Evolutionary conservation across 2,797 vertebrate species (phyloP).

Genomic region (Cygnus olor): DNA sequence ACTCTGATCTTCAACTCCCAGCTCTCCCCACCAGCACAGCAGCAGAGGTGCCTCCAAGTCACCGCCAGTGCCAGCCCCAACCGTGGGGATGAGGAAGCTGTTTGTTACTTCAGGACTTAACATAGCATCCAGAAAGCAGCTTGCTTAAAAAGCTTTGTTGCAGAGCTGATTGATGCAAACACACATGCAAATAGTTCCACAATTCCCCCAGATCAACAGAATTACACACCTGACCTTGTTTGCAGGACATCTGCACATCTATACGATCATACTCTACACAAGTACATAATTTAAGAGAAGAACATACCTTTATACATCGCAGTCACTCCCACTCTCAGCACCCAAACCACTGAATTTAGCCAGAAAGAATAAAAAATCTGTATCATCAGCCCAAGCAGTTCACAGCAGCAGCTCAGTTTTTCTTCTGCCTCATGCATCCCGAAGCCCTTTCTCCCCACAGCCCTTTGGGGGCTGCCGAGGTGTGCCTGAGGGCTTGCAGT

Average conservation of each 20-base stretch:
- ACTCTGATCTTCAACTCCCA: background rate
- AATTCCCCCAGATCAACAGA: background rate
- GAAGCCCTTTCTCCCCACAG: background rate
- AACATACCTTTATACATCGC: background rate
- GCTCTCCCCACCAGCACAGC: accelerated
- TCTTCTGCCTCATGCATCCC: accelerated
- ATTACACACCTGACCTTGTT: background rate
- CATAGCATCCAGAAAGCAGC: background rate
- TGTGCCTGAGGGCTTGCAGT: background rate
- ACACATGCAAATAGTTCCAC: background rate
- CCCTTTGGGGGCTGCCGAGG: background rate
- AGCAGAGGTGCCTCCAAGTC: too few relatives aligned
- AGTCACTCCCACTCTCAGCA: background rate
- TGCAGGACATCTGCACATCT: accelerated
- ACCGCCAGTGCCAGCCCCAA: accelerated
- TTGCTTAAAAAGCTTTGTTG: background rate
- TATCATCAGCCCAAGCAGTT: accelerated
- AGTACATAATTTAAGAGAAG: accelerated
- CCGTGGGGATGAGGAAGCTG: accelerated
- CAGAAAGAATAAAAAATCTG: accelerated
- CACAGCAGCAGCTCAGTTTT: accelerated
- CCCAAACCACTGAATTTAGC: accelerated
- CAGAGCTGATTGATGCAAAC: background rate
- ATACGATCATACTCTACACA: accelerated
- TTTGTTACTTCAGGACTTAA: background rate